These are phyloP conservation scores for Physeter macrocephalus DNA, from an alignment of 2,113 vertebrate genomes.

Conservation along the genomic window DNA sequence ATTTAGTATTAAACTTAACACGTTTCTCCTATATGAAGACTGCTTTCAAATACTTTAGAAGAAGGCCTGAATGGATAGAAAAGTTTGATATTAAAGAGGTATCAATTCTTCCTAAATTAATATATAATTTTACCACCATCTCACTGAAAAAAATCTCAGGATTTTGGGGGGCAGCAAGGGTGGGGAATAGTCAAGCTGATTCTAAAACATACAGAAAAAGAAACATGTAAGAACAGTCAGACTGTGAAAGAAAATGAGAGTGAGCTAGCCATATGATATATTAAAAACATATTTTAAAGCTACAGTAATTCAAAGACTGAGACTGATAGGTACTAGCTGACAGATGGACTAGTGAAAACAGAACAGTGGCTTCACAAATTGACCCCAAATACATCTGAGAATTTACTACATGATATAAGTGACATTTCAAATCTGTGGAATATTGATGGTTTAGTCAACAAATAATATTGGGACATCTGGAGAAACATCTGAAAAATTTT, in stretches of 20 bases:
- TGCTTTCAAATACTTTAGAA: neutral
- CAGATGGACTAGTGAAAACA: neutral
- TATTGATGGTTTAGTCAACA: neutral
- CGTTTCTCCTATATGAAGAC: neutral
- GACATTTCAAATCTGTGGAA: neutral
- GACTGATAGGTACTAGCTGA: neutral
- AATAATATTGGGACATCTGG: neutral
- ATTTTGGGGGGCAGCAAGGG: neutral
- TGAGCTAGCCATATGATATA: neutral
- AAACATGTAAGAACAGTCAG: neutral
- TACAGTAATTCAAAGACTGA: neutral
- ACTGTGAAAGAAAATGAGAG: neutral
- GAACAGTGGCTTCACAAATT: neutral
- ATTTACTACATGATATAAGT: neutral
- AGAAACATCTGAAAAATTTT: neutral
- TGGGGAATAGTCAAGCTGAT: neutral
- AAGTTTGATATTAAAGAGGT: neutral
- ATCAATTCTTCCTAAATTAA: neutral
- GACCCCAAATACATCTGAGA: neutral
- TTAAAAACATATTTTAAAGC: neutral
- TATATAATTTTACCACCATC: neutral
- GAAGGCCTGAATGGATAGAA: neutral
- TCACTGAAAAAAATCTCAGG: neutral
- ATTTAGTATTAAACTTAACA: neutral
- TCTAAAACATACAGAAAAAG: neutral